Percentiles rank a stretch among this genome's conserved stretches.
phyloP scores from a whole-genome alignment of 1,140 invertebrate species.

The Batillaria attramentaria region DNA sequence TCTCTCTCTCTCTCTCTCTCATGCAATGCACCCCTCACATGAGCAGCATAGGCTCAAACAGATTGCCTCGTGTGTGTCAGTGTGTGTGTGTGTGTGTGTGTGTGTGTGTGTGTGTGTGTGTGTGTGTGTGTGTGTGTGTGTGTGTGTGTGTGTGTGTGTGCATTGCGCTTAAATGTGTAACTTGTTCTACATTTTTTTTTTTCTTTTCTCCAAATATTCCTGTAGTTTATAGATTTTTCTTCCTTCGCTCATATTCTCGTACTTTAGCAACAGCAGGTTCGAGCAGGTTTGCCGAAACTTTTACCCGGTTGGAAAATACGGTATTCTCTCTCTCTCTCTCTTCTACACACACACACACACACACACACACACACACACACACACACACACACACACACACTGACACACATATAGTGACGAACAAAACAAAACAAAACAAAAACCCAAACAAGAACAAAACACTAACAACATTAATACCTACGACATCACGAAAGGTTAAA shows the following conservation, averaged over 20 bases:
- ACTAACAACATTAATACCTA: neutral
- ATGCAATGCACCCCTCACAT: no score
- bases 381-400: conserved; percentile 6
- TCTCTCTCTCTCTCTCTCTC: no score
- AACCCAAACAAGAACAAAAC: neutral
- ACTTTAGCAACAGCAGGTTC: no score
- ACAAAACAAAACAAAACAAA: conserved; percentile 23
- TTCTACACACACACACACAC: conserved; percentile 11
- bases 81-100: conserved; percentile 4
- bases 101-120: conserved; percentile 11
- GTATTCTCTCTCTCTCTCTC: no score
- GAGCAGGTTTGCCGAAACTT: no score
- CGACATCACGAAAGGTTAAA: neutral
- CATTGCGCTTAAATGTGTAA: neutral
- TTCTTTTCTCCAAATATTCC: neutral
- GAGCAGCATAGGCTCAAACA: no score
- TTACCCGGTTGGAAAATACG: neutral
- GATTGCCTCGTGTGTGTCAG: neutral
- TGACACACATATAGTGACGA: conserved; percentile 1
- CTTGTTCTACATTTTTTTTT: neutral
- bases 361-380: conserved; percentile 4
- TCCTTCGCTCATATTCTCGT: no score
- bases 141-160: neutral
- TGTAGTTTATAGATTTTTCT: no score
- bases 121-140: conserved; percentile 12